Conservation (phyloP, 2,888 invertebrate species). For the Serrognathus titanus region DNA sequence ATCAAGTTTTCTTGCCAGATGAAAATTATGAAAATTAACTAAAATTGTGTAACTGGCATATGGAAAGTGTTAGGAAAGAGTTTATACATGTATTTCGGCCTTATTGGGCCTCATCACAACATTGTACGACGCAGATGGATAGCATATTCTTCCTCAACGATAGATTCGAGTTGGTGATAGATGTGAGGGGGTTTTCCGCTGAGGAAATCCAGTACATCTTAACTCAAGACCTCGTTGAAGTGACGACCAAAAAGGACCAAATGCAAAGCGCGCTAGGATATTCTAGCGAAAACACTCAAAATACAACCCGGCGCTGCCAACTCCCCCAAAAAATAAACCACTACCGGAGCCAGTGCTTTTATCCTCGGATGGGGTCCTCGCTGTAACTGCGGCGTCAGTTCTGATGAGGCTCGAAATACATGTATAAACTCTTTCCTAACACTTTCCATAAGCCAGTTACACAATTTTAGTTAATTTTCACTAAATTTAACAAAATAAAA, state of each 20-base stretch:
- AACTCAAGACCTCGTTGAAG: not conserved
- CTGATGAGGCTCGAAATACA: no score
- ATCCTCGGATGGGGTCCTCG: conserved; percentile 4
- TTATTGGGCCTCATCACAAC: no score
- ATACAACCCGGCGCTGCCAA: not conserved
- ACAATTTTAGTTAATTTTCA: no score
- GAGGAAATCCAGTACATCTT: conserved; percentile 5
- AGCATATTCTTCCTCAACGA: conserved; percentile 6
- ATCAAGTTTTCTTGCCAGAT: no score
- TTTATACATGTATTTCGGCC: no score
- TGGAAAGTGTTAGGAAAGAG: no score
- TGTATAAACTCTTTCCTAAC: no score
- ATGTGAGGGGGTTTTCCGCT: conserved; percentile 2
- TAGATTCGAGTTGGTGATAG: conserved; percentile 8
- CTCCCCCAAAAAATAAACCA: conserved; percentile 5
- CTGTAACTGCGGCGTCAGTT: conserved; percentile 2
- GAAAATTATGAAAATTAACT: no score
- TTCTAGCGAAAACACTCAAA: not conserved
- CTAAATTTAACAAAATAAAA: no score
- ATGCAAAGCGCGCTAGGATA: not conserved
- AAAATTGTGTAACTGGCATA: no score
- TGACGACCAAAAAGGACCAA: not conserved
- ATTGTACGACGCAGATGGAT: conserved; percentile 3
- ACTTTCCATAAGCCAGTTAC: no score
- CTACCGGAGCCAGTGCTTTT: conserved; percentile 2